Conservation (phyloP, 2,797 vertebrate species). For the Okamejei kenojei region DNA sequence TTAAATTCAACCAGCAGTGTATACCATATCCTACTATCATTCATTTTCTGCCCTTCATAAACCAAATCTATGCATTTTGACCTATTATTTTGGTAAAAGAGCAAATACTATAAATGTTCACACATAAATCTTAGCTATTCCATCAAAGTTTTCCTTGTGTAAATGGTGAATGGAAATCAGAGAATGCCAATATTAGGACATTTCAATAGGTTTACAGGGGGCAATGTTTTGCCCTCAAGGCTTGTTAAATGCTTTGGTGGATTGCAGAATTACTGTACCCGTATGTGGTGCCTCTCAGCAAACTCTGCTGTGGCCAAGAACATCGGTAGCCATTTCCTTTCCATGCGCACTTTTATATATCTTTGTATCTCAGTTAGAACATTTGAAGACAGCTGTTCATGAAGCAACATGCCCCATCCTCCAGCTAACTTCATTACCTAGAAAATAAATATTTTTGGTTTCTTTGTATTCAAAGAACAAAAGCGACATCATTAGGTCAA, state of each 20-base stretch:
- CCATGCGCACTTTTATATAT: slow-evolving; percentile 64
- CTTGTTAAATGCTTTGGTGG: not conserved
- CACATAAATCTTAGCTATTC: not conserved
- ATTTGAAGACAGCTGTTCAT: slow-evolving; percentile 53
- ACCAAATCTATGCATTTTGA: too few relatives aligned
- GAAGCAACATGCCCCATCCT: slow-evolving; percentile 67
- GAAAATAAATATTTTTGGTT: slow-evolving; percentile 42
- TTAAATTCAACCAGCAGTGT: too few relatives aligned
- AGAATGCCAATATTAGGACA: not conserved
- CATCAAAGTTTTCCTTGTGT: not conserved
- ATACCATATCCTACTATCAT: too few relatives aligned
- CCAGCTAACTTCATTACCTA: slow-evolving; percentile 70
- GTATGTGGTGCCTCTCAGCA: slow-evolving; percentile 52
- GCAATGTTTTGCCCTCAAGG: not conserved
- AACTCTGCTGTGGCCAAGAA: slow-evolving; percentile 68
- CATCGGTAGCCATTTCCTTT: slow-evolving; percentile 75
- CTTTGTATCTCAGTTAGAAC: slow-evolving; percentile 70
- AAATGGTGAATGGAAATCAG: not conserved
- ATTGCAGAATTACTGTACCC: slow-evolving; percentile 51
- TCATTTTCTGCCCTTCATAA: too few relatives aligned
- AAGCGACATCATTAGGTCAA: not conserved
- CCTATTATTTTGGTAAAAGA: too few relatives aligned
- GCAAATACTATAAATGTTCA: too few relatives aligned
- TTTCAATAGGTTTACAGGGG: not conserved
- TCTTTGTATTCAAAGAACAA: not conserved